phyloP scores from a whole-genome alignment of 2,797 vertebrate genomes.

The Pangasius sanitwongsei region DNA sequence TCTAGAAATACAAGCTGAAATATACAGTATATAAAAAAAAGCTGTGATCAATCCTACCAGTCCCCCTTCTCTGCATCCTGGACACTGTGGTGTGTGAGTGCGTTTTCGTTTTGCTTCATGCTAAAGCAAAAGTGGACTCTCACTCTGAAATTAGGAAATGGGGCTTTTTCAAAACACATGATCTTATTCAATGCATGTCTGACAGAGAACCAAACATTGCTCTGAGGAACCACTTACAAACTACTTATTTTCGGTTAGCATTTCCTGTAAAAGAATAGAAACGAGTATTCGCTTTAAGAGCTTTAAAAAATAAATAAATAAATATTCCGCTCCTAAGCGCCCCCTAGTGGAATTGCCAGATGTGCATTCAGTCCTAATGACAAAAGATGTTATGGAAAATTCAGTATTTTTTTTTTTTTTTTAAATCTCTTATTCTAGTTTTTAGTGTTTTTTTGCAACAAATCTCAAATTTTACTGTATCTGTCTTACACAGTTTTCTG shows the following conservation, averaged over 20 bases:
- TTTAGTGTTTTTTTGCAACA: background rate
- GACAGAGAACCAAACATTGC: background rate
- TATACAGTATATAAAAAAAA: background rate
- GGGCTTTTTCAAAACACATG: constrained; percentile 46
- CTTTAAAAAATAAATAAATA: no score
- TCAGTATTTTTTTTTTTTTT: background rate
- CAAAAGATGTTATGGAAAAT: background rate
- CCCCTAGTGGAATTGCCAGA: background rate
- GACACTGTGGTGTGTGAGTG: background rate
- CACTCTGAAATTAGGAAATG: constrained; percentile 53
- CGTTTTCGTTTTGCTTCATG: background rate
- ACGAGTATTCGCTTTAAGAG: background rate
- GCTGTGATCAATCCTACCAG: constrained; percentile 23
- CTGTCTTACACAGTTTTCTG: background rate
- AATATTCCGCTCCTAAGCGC: background rate
- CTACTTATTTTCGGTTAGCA: background rate
- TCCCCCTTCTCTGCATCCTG: constrained; percentile 36
- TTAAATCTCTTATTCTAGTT: background rate
- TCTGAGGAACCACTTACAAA: constrained; percentile 7
- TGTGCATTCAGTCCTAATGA: background rate
- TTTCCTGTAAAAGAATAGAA: background rate
- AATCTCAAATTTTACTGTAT: background rate
- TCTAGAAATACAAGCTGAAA: background rate
- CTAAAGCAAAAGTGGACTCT: background rate
- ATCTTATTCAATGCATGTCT: background rate